Evolutionary conservation across 2,113 vertebrate species (phyloP).

Genomic region (Muntiacus muntjak): DNA sequence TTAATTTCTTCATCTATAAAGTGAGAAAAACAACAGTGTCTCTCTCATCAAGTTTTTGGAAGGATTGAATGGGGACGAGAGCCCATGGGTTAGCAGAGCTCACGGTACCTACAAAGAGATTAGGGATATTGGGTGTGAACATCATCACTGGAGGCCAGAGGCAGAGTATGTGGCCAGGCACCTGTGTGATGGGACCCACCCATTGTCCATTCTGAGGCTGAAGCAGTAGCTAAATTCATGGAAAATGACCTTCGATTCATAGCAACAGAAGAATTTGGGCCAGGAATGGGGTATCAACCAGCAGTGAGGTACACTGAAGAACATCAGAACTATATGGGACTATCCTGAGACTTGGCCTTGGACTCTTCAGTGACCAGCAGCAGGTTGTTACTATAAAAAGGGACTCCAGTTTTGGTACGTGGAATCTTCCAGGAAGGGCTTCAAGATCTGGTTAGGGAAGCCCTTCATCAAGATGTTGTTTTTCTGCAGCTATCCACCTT

Average conservation of each 20-base stretch:
- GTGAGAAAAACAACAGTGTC: not conserved
- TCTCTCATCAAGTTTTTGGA: not conserved
- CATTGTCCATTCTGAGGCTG: not conserved
- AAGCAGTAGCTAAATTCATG: not conserved
- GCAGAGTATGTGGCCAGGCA: not conserved
- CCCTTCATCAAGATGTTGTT: constrained; percentile 83
- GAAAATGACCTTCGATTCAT: not conserved
- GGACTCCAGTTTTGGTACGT: constrained; percentile 72
- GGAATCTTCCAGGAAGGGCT: constrained; percentile 78
- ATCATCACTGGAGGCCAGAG: not conserved
- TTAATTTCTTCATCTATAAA: not conserved
- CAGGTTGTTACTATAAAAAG: constrained; percentile 83
- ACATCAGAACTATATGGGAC: not conserved
- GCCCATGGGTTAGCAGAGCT: not conserved
- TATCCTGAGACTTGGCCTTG: constrained; percentile 74
- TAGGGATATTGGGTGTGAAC: not conserved
- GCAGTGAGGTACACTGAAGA: not conserved
- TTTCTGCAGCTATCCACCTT: not conserved
- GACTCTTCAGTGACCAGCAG: constrained; percentile 86
- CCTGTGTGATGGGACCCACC: too few species aligned
- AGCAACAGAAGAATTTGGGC: not conserved
- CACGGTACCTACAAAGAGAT: not conserved
- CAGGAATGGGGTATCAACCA: not conserved
- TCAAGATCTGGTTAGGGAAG: constrained; percentile 86
- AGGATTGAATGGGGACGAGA: not conserved